Evolutionary conservation across 1,140 invertebrate genomes (phyloP), one percentile per base, ranked within the genome.

Genomic region (Cephus cinctus): DNA sequence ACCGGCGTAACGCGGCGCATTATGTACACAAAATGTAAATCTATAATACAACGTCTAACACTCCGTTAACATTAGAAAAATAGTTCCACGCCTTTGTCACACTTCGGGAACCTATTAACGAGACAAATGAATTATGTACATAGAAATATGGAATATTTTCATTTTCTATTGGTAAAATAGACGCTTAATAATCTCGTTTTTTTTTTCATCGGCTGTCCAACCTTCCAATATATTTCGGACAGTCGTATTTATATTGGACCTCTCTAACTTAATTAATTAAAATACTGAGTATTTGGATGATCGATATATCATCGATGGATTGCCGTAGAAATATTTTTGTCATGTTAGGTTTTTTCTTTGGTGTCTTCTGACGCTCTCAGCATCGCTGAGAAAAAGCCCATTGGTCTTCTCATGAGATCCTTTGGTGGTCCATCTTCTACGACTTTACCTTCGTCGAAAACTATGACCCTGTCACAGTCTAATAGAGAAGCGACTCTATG

Each of bases 401-500:
- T 65, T 5, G 76, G 72, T 43, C 81, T 78, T 23, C 80, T 64
- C 12, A 87, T 71, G 15, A 94, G 74, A 41, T 80, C 75, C 27
- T 69, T 53, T 2, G 91, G 89, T 34, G 81, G 65, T 31, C 86
- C 89, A 52, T 90, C 87, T 70, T 95, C 92, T 12, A 85, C 82
- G 12, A 93, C 80, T 23, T 75, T 74, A 0, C 93, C 92, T 35
- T 81, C 80, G 34, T 89, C 84, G 59, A 96, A 75, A 3, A 95
- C 89, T 43, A 94, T 67, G 16, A 92, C 81, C 54, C 85, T 79
- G 66, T 91, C 86, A 75, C 86, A 92, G 54, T 85, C 81, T 41
- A 88, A 73, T 42, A 94, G 81, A 9, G 87, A 89, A 19, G 84
- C 80, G 36, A 89, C 69, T n/a, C 87, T 85, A 74, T 94, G 90